phyloP scores from a whole-genome alignment of 2,113 vertebrate genomes.

The Callocephalon fimbriatum region DNA sequence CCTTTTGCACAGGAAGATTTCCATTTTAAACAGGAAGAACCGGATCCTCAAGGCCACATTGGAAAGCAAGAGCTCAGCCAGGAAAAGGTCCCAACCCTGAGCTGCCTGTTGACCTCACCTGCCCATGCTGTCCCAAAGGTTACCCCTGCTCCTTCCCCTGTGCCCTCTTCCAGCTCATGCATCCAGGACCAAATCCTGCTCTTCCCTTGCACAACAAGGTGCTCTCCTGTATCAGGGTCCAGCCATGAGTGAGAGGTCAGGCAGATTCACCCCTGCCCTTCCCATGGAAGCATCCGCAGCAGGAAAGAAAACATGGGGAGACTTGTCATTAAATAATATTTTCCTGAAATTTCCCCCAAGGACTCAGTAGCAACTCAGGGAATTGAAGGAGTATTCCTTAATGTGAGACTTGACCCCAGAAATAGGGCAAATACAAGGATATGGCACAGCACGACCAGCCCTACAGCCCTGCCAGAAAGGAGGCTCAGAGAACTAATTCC shows the following conservation, averaged over 20 bases:
- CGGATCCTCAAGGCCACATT: not conserved
- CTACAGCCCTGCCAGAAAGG: not conserved
- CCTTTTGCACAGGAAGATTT: not conserved
- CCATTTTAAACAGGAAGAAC: not conserved
- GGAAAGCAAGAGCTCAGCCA: not conserved
- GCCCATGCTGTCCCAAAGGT: not conserved
- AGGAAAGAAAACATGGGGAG: not conserved
- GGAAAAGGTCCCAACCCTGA: not conserved
- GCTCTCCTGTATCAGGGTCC: not conserved
- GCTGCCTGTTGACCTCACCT: not conserved
- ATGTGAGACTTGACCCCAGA: not conserved
- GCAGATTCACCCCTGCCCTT: not conserved
- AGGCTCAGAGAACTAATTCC: no score
- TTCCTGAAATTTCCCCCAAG: not conserved
- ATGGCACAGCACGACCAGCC: not conserved
- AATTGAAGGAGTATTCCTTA: fast-evolving
- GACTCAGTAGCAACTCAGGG: not conserved
- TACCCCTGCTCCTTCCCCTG: not conserved
- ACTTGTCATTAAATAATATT: not conserved
- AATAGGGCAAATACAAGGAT: not conserved
- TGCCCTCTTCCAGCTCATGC: fast-evolving
- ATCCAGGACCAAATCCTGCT: not conserved
- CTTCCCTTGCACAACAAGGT: not conserved
- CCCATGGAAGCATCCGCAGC: not conserved
- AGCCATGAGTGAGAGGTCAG: fast-evolving